Evolutionary conservation across 2,888 invertebrate genomes (phyloP), one percentile per base, ranked within the genome.

Genomic region (Salpingus planirostris): DNA sequence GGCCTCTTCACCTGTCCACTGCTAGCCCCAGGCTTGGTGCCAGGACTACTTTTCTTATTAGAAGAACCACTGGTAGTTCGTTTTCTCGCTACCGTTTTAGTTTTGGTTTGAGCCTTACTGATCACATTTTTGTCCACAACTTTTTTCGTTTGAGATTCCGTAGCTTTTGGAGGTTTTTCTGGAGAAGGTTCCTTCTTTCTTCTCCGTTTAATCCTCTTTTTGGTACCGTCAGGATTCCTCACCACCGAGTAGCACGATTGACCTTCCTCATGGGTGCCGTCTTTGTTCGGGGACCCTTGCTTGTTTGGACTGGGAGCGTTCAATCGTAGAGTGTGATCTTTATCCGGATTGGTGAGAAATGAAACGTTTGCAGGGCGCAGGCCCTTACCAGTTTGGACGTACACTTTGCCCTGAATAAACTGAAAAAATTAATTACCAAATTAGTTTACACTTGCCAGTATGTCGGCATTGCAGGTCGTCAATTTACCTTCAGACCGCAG

Each of bases 371-470:
- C 82, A 6, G 79, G 73, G 25, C 80, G 70, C 31, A 83, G 59
- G 27, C 77, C 70, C 55, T 79, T 73, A 0, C 80, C 78, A 31
- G 79, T 78, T 62, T 82, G 81, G 2, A 84, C 66, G 54, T 77
- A 85, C 8, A 84, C 76, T 46, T 76, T 73, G 1, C 85, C 85
- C 58, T 85, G 83, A 11, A 84, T 70, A 59, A 82, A 85, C 84
- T 84, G 32, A 22, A 30, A 47, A 32, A 31, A 38, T 22, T 29
- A n/a, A n/a, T n/a, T n/a, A n/a, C n/a, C n/a, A n/a, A n/a, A n/a
- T 29, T 21, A 25, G 8, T 18, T 6, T 18, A 6, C 18, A 18
- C 8, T 18, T 8, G 5, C 8, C 8, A 6, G 5, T 18, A 6
- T 18, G 5, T 18, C 8, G 18, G 8, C 8, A 18, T 6, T 18